phyloP scores from a whole-genome alignment of 1,140 invertebrate species.

The Portunus trituberculatus region DNA sequence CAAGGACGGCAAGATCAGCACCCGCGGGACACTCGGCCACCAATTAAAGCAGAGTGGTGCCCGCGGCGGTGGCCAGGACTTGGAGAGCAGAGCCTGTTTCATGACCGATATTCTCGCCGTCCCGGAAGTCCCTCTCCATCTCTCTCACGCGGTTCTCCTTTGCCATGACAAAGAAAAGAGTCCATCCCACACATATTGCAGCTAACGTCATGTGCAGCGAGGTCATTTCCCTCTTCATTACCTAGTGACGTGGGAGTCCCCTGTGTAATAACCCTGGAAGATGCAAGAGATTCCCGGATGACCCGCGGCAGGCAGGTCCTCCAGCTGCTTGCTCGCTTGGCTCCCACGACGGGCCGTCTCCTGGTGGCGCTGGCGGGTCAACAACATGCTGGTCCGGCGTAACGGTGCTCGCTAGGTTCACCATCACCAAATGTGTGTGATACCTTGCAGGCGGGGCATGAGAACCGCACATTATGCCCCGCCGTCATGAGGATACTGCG shows the following conservation, averaged over 20 bases:
- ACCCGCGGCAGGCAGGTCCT: slow-evolving; percentile 57
- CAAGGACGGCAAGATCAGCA: slow-evolving; percentile 50
- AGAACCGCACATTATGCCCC: slow-evolving; percentile 42
- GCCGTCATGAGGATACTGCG: slow-evolving; percentile 31
- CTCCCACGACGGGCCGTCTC: slow-evolving; percentile 63
- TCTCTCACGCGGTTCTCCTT: not conserved
- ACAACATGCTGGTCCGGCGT: slow-evolving; percentile 59
- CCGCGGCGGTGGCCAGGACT: slow-evolving; percentile 27
- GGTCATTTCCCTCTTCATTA: slow-evolving; percentile 19
- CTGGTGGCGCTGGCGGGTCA: slow-evolving; percentile 47
- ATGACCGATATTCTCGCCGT: slow-evolving; percentile 29
- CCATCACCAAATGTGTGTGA: slow-evolving; percentile 49
- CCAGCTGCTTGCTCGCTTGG: slow-evolving; percentile 50
- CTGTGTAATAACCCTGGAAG: not conserved
- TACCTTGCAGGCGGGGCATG: slow-evolving; percentile 42
- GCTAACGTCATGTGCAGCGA: not conserved
- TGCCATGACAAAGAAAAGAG: not conserved
- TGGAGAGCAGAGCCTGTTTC: slow-evolving; percentile 51
- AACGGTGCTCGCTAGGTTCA: slow-evolving; percentile 50
- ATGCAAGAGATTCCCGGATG: slow-evolving; percentile 47
- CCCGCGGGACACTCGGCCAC: slow-evolving; percentile 46
- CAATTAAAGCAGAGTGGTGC: slow-evolving; percentile 61
- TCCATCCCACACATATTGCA: not conserved
- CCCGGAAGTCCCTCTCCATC: slow-evolving; percentile 42
- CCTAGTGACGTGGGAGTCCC: not conserved